phyloP scores from a whole-genome alignment of 2,797 vertebrate genomes.

The Euthynnus affinis region DNA sequence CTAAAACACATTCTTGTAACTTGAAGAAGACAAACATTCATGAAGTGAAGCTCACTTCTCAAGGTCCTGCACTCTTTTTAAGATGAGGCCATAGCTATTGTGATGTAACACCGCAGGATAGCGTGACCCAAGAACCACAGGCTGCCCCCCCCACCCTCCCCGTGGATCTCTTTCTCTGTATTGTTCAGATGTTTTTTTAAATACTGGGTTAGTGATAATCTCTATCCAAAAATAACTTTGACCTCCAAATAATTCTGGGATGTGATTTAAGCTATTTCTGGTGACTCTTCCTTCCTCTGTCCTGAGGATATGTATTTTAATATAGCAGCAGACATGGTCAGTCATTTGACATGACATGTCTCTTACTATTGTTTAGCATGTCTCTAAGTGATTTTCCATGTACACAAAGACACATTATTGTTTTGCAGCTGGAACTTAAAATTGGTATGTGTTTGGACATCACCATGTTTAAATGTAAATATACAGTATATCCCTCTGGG shows the following conservation, averaged over 20 bases:
- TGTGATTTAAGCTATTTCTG: conserved; percentile 63
- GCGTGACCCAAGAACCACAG: conserved; percentile 5
- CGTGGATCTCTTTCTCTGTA: conserved; percentile 22
- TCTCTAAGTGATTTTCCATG: background rate
- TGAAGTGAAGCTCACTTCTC: background rate
- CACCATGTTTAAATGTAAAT: background rate
- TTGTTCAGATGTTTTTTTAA: conserved; percentile 22
- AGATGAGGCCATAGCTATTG: conserved; percentile 3
- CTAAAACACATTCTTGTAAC: background rate
- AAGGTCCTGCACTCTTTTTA: background rate
- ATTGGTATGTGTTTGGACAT: background rate
- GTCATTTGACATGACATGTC: conserved; percentile 11
- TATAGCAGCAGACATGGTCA: conserved; percentile 35
- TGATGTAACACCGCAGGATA: conserved; percentile 14
- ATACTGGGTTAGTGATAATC: conserved; percentile 31
- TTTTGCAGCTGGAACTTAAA: background rate
- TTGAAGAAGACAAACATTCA: background rate
- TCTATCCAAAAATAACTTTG: conserved; percentile 54
- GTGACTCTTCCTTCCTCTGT: conserved; percentile 60
- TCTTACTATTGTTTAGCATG: conserved; percentile 1
- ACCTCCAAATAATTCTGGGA: conserved; percentile 65
- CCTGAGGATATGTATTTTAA: conserved; percentile 53
- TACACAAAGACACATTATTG: background rate
- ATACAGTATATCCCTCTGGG: background rate
- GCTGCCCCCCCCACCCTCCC: background rate